Conservation (phyloP, 1,140 invertebrate species). For the Drosophila pruinosa region DNA sequence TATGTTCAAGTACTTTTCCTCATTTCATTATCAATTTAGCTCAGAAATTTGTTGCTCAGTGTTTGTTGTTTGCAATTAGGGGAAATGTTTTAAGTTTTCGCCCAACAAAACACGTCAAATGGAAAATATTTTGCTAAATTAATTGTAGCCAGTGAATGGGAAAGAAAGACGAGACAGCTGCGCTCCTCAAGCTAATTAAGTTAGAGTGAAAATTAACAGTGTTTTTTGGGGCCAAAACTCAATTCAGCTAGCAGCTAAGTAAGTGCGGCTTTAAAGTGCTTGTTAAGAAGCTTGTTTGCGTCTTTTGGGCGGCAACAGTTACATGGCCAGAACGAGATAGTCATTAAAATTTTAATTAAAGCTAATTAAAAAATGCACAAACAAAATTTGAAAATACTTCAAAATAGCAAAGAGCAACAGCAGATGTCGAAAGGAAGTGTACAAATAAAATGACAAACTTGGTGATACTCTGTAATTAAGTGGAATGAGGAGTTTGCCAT, state of each 20-base stretch:
- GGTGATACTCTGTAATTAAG: neutral
- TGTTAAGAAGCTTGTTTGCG: slow-evolving; percentile 15
- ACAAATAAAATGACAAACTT: slow-evolving; percentile 21
- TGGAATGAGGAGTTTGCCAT: neutral
- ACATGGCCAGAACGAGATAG: neutral
- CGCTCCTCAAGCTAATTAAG: slow-evolving; percentile 53
- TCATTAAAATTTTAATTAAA: slow-evolving; percentile 61
- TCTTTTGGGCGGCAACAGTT: slow-evolving; percentile 23
- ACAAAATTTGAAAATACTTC: slow-evolving; percentile 34
- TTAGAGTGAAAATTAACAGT: slow-evolving; percentile 36
- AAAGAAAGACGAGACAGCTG: neutral
- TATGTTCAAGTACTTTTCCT: neutral
- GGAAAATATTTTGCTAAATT: slow-evolving; percentile 44
- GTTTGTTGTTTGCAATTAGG: slow-evolving; percentile 8
- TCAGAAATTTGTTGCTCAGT: neutral
- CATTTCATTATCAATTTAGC: slow-evolving; percentile 14
- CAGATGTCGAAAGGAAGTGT: slow-evolving; percentile 3
- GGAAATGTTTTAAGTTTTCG: slow-evolving; percentile 34
- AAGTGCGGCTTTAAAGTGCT: slow-evolving; percentile 31
- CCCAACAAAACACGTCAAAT: slow-evolving; percentile 37
- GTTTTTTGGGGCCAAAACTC: slow-evolving; percentile 21
- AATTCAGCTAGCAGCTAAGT: slow-evolving; percentile 18
- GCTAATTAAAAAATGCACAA: slow-evolving; percentile 51
- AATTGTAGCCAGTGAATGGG: slow-evolving; percentile 23
- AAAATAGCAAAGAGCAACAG: slow-evolving; percentile 24